Evolutionary conservation across 2,888 invertebrate genomes (phyloP).

Genomic region (Gymnocheta viridis): DNA sequence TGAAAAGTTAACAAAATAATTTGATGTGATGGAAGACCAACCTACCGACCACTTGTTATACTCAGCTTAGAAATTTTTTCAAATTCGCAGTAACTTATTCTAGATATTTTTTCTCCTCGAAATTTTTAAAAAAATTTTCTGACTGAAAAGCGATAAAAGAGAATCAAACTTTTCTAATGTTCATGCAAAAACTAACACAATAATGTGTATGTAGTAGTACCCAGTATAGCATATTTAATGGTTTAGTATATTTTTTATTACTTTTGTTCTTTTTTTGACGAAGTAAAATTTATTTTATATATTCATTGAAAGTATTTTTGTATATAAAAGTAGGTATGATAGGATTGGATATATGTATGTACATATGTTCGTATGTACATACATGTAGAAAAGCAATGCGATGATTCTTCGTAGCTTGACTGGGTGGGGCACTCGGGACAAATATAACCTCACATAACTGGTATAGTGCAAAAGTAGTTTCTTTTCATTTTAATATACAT

Average conservation of each 20-base stretch:
- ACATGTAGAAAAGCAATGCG: constrained; percentile 58
- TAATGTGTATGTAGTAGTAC: background rate
- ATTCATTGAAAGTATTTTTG: constrained; percentile 13
- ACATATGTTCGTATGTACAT: constrained; percentile 17
- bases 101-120: background rate
- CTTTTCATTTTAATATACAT: background rate
- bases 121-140: background rate
- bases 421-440: constrained; percentile 69
- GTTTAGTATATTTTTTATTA: background rate
- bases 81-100: background rate
- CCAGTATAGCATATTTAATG: background rate
- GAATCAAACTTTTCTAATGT: background rate
- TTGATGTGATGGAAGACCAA: background rate
- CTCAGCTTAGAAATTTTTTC: background rate
- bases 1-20: background rate
- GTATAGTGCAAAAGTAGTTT: constrained; percentile 9
- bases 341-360: constrained; percentile 12
- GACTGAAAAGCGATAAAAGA: background rate
- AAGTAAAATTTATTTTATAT: constrained; percentile 7
- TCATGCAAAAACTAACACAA: background rate
- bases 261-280: background rate
- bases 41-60: constrained; percentile 36
- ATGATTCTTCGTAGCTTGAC: constrained; percentile 66
- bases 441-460: constrained; percentile 67
- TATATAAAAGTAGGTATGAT: background rate